These are phyloP conservation scores for Steromphala cineraria DNA, from an alignment of 2,888 invertebrate genomes.

Conservation along the genomic window DNA sequence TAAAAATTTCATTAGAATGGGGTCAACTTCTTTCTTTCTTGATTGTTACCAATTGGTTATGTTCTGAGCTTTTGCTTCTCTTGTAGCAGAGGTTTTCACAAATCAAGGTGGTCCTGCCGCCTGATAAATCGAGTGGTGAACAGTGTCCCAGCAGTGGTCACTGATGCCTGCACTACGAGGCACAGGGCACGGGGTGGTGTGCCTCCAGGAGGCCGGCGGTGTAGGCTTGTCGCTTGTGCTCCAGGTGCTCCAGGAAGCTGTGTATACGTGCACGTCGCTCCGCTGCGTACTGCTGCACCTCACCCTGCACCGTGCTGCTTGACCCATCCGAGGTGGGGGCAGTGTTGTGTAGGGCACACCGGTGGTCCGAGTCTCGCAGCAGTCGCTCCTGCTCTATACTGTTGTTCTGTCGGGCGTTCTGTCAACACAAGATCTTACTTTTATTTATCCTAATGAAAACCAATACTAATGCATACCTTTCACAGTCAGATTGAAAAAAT, in stretches of 20 bases:
- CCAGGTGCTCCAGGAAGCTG: conserved; percentile 43
- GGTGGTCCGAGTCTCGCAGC: conserved; percentile 57
- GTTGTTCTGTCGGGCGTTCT: conserved; percentile 60
- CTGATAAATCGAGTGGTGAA: no score
- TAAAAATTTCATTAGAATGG: no score
- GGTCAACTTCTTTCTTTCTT: no score
- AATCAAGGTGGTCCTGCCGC: no score
- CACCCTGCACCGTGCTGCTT: conserved; percentile 34
- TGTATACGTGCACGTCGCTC: conserved; percentile 51
- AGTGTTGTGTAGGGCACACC: conserved; percentile 48
- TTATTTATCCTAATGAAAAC: background rate
- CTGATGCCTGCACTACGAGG: background rate
- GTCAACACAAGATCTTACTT: conserved; percentile 3
- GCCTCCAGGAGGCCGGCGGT: background rate
- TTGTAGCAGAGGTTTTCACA: no score
- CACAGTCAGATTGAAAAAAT: no score
- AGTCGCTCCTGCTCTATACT: conserved; percentile 44
- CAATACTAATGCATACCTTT: background rate
- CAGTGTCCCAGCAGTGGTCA: no score
- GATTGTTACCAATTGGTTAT: no score
- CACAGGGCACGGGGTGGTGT: background rate
- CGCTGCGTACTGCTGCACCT: conserved; percentile 46
- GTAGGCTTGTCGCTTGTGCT: background rate
- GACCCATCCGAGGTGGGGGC: background rate
- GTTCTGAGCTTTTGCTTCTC: no score